These are phyloP conservation scores for Leuctra nigra DNA, from an alignment of 2,888 invertebrate genomes.

Conservation along the genomic window DNA sequence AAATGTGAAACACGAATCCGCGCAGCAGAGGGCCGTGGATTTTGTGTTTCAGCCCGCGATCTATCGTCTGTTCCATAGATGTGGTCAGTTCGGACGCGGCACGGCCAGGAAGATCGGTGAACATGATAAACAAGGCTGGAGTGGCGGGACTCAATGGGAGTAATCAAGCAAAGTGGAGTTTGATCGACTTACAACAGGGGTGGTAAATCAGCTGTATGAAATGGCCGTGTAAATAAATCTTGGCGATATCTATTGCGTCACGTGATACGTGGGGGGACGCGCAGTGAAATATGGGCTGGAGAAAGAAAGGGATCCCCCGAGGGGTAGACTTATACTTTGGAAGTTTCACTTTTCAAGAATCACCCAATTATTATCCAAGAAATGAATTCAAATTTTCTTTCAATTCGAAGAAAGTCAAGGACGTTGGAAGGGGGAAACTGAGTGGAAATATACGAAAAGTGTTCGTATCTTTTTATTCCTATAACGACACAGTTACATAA, in stretches of 20 bases:
- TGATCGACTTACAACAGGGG: not conserved
- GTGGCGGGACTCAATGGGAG: not conserved
- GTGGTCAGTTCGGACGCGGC: not conserved
- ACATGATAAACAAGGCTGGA: not conserved
- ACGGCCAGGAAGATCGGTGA: not conserved
- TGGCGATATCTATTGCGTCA: no score
- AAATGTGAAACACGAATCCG: conserved; percentile 6
- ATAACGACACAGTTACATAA: not conserved
- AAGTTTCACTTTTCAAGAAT: not conserved
- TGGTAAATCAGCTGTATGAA: not conserved
- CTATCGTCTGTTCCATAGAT: no score
- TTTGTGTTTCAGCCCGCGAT: not conserved
- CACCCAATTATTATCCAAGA: not conserved
- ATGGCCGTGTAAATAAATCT: no score
- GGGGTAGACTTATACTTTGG: not conserved
- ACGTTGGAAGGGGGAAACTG: no score
- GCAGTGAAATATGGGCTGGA: no score
- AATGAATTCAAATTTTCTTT: not conserved
- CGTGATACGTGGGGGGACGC: no score
- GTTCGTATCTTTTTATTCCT: not conserved
- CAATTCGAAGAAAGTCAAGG: no score
- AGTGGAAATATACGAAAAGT: not conserved
- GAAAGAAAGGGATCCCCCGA: no score
- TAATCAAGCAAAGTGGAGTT: conserved; percentile 1
- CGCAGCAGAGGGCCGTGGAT: not conserved